A percentile compares a stretch with the other conserved stretches of the same genome.
Evolutionary conservation across 2,888 invertebrate genomes (phyloP).

Genomic region (Idaea biselata): DNA sequence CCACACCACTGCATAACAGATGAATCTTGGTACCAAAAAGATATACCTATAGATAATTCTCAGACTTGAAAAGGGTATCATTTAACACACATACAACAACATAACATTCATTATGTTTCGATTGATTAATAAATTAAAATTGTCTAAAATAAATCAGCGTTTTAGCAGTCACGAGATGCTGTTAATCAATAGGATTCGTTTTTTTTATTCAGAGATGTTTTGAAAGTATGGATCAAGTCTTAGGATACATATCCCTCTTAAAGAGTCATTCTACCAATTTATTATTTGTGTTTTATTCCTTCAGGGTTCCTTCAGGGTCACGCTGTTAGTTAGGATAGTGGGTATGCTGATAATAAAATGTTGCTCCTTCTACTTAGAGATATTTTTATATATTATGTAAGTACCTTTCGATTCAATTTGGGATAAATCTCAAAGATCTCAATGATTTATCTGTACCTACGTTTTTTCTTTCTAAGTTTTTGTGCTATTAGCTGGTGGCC

Average conservation of each 20-base stretch:
- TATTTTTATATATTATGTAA: no score
- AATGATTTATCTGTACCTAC: no score
- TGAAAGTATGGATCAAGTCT: background rate
- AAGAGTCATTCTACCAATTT: background rate
- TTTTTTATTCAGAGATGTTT: background rate
- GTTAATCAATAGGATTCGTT: conserved; percentile 7
- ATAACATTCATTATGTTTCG: conserved; percentile 12
- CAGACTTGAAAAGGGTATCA: background rate
- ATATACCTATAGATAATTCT: background rate
- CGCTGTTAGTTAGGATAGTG: background rate
- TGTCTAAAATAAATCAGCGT: conserved; percentile 15
- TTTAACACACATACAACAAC: background rate
- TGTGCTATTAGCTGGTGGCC: no score
- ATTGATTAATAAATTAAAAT: conserved; percentile 16
- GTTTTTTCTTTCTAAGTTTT: no score
- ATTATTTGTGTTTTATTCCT: background rate
- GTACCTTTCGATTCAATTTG: no score
- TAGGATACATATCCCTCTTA: background rate
- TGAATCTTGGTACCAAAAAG: background rate
- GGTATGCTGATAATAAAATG: no score
- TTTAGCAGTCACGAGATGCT: conserved; percentile 6
- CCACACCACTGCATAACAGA: background rate
- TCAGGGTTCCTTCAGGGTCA: background rate
- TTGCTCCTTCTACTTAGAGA: no score
- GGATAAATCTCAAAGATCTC: no score